Conservation (phyloP, 2,888 invertebrate genomes). For the Yponomeuta plumbellus region DNA sequence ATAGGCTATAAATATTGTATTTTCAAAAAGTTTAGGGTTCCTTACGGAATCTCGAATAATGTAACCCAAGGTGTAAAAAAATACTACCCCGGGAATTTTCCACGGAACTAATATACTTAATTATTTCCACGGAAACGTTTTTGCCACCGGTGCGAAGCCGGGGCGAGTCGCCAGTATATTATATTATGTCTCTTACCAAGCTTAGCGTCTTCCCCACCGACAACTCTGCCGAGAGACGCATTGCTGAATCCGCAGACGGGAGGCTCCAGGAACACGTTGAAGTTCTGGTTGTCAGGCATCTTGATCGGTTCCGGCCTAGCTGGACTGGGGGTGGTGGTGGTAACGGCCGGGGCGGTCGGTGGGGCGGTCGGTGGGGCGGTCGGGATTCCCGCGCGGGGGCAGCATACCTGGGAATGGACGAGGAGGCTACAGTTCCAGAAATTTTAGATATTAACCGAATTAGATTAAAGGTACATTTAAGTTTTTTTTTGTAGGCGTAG, state of each 20-base stretch:
- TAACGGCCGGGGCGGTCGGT: constrained; percentile 19
- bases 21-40: too few relatives aligned
- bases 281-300: not conserved
- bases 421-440: too few relatives aligned
- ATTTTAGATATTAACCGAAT: too few relatives aligned
- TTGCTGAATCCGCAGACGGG: constrained; percentile 80
- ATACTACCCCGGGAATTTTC: too few relatives aligned
- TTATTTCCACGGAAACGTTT: too few relatives aligned
- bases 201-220: constrained; percentile 82
- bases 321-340: constrained; percentile 24
- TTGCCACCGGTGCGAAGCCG: too few relatives aligned
- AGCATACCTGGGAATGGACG: constrained; percentile 47
- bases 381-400: constrained; percentile 39
- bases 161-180: not conserved
- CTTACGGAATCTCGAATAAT: too few relatives aligned
- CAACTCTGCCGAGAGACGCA: constrained; percentile 77
- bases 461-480: too few relatives aligned
- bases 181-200: constrained; percentile 61
- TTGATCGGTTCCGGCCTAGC: not conserved
- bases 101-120: too few relatives aligned
- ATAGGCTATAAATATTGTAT: too few relatives aligned
- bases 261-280: constrained; percentile 47
- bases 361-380: constrained; percentile 26
- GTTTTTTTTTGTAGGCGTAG: too few relatives aligned
- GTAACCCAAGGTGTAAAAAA: too few relatives aligned